Conservation (phyloP, 2,888 invertebrate genomes). For the Orchestes rusci region DNA sequence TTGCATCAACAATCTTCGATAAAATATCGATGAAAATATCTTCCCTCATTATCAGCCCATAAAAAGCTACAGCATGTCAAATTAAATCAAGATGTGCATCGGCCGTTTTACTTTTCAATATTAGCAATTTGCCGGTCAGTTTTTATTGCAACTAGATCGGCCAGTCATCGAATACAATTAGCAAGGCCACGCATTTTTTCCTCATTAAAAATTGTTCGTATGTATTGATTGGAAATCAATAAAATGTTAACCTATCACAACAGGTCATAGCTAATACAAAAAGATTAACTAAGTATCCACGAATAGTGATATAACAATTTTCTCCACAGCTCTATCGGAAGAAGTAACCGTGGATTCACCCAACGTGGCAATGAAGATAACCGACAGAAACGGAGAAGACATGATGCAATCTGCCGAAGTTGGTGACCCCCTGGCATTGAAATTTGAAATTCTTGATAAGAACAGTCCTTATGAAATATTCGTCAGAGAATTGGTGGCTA, state of each 20-base stretch:
- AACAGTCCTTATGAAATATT: constrained; percentile 94
- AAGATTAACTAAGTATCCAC: no score
- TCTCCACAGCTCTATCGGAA: constrained; percentile 61
- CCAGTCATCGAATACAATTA: neutral
- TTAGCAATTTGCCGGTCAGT: neutral
- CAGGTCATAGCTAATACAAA: neutral
- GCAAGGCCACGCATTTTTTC: neutral
- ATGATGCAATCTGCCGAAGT: constrained; percentile 84
- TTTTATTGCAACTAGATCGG: neutral
- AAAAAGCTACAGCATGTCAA: no score
- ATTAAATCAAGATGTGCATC: neutral
- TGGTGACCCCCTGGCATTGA: constrained; percentile 83
- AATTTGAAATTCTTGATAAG: constrained; percentile 87
- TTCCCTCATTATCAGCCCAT: no score
- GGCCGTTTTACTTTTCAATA: neutral
- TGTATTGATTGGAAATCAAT: no score
- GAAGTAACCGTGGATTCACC: constrained; percentile 91
- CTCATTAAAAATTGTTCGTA: neutral
- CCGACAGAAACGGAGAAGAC: constrained; percentile 75
- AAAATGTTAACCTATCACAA: no score
- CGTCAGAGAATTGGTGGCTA: constrained; percentile 86
- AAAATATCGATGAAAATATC: no score
- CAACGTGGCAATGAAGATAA: constrained; percentile 90
- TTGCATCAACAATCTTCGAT: no score
- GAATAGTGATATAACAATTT: no score